These are phyloP conservation scores for Oncopeltus fasciatus DNA, from an alignment of 1,140 invertebrate species.

Conservation along the genomic window DNA sequence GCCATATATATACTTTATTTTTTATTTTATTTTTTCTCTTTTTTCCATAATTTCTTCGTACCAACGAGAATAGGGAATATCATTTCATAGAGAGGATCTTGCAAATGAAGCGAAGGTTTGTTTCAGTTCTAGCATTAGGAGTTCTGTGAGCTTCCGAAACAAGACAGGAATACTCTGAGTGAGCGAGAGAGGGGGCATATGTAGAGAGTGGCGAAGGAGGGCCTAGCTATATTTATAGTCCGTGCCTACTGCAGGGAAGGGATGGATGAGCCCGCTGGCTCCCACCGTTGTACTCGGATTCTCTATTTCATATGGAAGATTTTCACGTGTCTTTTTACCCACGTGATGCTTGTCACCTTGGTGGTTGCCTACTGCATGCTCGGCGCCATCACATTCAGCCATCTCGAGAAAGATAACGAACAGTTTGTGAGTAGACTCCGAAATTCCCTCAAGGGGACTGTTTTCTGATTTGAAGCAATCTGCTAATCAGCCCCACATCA, in stretches of 20 bases:
- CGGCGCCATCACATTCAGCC: constrained; percentile 70
- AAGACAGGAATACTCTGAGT: background rate
- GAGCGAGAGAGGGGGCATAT: background rate
- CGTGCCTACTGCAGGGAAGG: background rate
- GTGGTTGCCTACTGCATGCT: constrained; percentile 79
- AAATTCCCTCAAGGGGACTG: too few species aligned
- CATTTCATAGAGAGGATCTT: background rate
- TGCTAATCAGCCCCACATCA: too few species aligned
- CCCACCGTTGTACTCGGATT: constrained; percentile 32
- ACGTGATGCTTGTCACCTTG: constrained; percentile 70
- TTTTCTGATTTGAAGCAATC: too few species aligned
- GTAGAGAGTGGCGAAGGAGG: background rate
- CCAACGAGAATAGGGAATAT: too few species aligned
- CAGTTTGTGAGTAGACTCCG: constrained; percentile 51
- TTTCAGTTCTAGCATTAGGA: background rate
- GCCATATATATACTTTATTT: too few species aligned
- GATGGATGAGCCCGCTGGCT: constrained; percentile 14
- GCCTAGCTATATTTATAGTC: background rate
- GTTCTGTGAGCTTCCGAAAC: background rate
- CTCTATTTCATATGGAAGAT: constrained; percentile 56
- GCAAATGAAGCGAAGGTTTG: background rate
- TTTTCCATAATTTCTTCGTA: too few species aligned
- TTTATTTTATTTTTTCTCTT: too few species aligned
- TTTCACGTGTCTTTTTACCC: constrained; percentile 71
- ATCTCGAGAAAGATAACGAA: constrained; percentile 62